Percentiles rank a stretch among this genome's conserved stretches.
These are phyloP conservation scores for Portevinia maculata DNA, from an alignment of 2,888 invertebrate species.

Conservation along the genomic window DNA sequence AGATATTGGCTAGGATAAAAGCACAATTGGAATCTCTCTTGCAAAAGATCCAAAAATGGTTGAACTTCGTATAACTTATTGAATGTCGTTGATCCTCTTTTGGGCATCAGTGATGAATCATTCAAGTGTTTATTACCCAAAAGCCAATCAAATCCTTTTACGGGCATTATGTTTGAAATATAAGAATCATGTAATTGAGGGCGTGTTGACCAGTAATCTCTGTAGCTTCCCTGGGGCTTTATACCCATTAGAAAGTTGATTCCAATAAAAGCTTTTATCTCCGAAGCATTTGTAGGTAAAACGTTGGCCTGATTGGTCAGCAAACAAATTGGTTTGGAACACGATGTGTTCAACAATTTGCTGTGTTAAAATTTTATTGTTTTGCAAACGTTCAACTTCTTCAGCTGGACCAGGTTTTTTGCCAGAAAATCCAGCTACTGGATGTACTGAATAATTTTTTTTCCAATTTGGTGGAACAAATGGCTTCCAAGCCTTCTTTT, in stretches of 20 bases:
- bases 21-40: background rate
- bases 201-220: constrained; percentile 24
- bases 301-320: constrained; percentile 6
- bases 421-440: constrained; percentile 24
- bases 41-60: too few species aligned
- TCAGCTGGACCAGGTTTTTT: background rate
- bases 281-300: constrained; percentile 1
- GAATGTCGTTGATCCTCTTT: constrained; percentile 9
- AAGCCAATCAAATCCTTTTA: constrained; percentile 24
- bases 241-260: constrained; percentile 25
- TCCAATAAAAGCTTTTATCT: constrained; percentile 29
- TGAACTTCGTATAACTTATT: constrained; percentile 5
- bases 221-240: constrained; percentile 15
- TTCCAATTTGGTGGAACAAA: too few species aligned
- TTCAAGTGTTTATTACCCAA: constrained; percentile 12
- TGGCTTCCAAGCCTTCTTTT: background rate
- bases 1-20: background rate
- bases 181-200: constrained; percentile 23
- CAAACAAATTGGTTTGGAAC: too few species aligned
- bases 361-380: background rate
- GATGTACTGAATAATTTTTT: constrained; percentile 15
- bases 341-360: background rate
- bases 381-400: background rate
- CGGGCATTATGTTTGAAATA: constrained; percentile 19
- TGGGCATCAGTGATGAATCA: too few species aligned